These are phyloP conservation scores for Cephalopholis sonnerati DNA, from an alignment of 2,113 vertebrate genomes.

Conservation along the genomic window DNA sequence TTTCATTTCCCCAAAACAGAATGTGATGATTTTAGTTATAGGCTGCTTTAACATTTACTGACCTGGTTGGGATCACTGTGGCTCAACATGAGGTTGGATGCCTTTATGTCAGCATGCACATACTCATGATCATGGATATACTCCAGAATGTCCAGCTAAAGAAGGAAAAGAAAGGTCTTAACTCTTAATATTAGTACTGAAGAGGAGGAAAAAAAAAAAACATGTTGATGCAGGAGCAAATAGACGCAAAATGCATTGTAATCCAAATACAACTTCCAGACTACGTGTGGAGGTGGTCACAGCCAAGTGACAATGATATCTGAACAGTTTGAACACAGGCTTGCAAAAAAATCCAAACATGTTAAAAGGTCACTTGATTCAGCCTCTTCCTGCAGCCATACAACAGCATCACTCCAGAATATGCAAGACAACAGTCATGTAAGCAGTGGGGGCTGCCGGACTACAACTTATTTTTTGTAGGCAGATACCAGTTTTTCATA, in stretches of 20 bases:
- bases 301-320: neutral
- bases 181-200: neutral
- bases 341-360: neutral
- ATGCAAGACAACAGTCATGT: neutral
- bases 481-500: no score
- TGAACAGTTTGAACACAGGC: neutral
- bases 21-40: neutral
- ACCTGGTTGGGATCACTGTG: slow-evolving; percentile 93
- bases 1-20: neutral
- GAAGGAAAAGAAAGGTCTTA: neutral
- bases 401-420: neutral
- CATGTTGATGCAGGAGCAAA: neutral
- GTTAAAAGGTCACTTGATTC: neutral
- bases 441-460: neutral
- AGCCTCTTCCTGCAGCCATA: neutral
- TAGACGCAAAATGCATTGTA: neutral
- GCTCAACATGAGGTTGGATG: slow-evolving; percentile 94
- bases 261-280: neutral
- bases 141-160: slow-evolving; percentile 93
- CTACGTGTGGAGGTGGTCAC: neutral
- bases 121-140: slow-evolving; percentile 97
- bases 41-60: slow-evolving; percentile 49
- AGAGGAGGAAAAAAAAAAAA: neutral
- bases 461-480: neutral
- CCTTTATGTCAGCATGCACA: slow-evolving; percentile 97